Evolutionary conservation across 2,113 vertebrate species (phyloP), one percentile per base, ranked within the genome.

Genomic region (Hypocryptadius cinnamomeus): DNA sequence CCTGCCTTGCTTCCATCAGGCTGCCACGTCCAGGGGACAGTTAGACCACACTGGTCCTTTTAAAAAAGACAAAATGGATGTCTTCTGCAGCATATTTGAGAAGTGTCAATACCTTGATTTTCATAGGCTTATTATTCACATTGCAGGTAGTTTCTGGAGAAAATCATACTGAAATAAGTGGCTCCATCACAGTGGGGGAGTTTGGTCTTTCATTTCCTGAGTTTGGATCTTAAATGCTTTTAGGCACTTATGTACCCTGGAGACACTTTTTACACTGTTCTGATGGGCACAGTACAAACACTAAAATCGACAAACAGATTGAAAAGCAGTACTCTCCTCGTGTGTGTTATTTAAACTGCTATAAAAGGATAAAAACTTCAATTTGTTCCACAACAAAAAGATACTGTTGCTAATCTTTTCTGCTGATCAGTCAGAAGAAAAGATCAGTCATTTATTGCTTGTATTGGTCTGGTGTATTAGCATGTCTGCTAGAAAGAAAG

Each of bases 151-250:
- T 96, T 96, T 96, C 93, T 87, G 95, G 87, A 95, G 89, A 97
- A 96, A 96, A 94, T 84, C 80, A 64, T 96, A 94, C 80, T 1
- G 0, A 97, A 97, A 92, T 92, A 94, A 94, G 85, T 89, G 86
- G 68, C 89, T 94, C 94, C 84, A 68, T 94, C 93, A 95, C 96
- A 96, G 92, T 91, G 65, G 91, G 92, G 68, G 79, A 66, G 63
- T 66, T 85, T 88, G 85, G 94, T 93, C 94, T 93, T 96, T 96
- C 94, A 93, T 93, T 93, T 91, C 95, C 94, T 96, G 95, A 94
- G 92, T 94, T 96, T 94, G 86, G 91, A 93, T 91, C 57, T 92
- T 92, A 89, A 94, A 95, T 91, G 90, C 69, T 94, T 93, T 94
- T 94, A 95, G 90, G 90, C 76, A 92, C 61, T 94, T 86, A 40